Evolutionary conservation across 2,888 invertebrate genomes (phyloP), one percentile per base, ranked within the genome.

Genomic region (Ichneumoninae sp.): DNA sequence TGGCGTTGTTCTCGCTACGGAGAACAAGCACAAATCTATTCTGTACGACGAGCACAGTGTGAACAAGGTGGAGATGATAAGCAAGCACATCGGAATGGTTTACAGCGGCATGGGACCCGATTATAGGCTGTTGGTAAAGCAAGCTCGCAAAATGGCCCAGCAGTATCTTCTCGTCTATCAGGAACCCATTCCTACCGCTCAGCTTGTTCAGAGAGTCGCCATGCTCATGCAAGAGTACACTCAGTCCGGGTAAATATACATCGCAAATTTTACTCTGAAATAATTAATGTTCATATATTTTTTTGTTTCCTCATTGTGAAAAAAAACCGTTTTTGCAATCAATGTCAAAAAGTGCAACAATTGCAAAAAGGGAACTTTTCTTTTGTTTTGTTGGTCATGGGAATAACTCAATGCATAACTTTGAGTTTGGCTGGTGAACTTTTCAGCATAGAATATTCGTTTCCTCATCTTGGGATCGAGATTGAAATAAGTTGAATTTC

Each of bases 211-310:
- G 94, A 95, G 98, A 87, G 97, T 99, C 1, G 99, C 99, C 30
- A 97, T 98, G 78, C 97, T 99, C 36, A 99, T 99, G 99, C 99
- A 99, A 94, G 99, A 99, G 94, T 99, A 99, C 93, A 99, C 99
- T 7, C 99, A 99, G 94, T 98, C 99, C 1, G 99, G 99, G 97
- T 97, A 92, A 94, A 93, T 75, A 79, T 57, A 40, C 57, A 26
- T 44, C 0, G 4, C 44, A 1, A 16, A 44, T 44, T 44, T 44
- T 4, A 13, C 13, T 44, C 0, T 3, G 3, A 44, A 44, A 44
- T 16, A 16, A 44, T 3, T 44, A 3, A 44, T 44, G 3, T 44
- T 44, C 16, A 44, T 44, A 16, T 16, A 13, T 13, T 5, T 44
- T 44, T 44, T 44, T 16, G 3, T 44, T 44, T 40, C 40, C 40